phyloP scores from a whole-genome alignment of 1,140 invertebrate species.

The Drosophila rufa region DNA sequence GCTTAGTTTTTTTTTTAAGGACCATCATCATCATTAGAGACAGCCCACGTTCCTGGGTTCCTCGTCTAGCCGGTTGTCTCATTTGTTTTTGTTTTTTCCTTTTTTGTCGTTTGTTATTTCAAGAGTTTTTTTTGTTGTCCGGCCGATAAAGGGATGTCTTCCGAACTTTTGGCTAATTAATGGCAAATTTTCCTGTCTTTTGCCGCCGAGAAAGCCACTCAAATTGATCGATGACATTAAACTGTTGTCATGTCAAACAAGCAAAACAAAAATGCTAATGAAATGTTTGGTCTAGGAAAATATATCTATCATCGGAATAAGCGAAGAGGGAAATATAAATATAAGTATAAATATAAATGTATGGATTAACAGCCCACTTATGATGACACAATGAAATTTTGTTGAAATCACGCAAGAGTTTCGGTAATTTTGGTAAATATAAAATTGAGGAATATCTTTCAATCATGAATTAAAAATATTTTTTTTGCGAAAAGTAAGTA shows the following conservation, averaged over 20 bases:
- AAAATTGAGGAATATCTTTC: too few species aligned
- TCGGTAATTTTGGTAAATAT: background rate
- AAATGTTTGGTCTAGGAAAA: slow-evolving; percentile 16
- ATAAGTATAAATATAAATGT: slow-evolving; percentile 6
- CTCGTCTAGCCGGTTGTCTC: slow-evolving; percentile 42
- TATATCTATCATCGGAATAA: slow-evolving; percentile 5
- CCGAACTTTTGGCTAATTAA: slow-evolving; percentile 69
- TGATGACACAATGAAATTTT: slow-evolving; percentile 2
- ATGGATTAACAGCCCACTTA: background rate
- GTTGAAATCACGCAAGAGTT: background rate
- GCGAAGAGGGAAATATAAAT: background rate
- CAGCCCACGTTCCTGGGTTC: slow-evolving; percentile 57
- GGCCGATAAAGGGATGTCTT: slow-evolving; percentile 40
- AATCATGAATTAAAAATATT: too few species aligned
- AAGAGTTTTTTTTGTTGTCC: slow-evolving; percentile 4
- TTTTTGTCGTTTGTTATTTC: slow-evolving; percentile 39
- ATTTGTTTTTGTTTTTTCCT: slow-evolving; percentile 33
- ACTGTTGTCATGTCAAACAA: slow-evolving; percentile 65
- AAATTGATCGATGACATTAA: slow-evolving; percentile 70
- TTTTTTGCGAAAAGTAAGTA: too few species aligned
- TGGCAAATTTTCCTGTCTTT: slow-evolving; percentile 65
- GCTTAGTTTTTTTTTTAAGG: slow-evolving; percentile 33
- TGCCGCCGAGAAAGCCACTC: slow-evolving; percentile 34
- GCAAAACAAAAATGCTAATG: slow-evolving; percentile 36
- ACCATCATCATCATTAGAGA: slow-evolving; percentile 67